These are phyloP conservation scores for Hanleya hanleyi DNA, from an alignment of 2,888 invertebrate genomes.

Conservation along the genomic window DNA sequence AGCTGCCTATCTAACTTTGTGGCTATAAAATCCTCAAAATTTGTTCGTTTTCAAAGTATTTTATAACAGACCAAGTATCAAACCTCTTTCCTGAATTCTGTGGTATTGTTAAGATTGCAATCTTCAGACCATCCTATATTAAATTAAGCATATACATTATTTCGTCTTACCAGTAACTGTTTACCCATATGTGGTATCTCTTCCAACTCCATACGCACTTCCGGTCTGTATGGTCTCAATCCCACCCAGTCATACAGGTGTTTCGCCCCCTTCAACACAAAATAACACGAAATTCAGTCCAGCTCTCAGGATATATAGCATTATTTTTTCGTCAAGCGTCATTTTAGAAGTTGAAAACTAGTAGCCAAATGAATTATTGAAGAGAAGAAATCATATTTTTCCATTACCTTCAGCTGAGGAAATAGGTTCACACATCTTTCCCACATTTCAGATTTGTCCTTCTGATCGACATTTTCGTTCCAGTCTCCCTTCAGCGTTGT, in stretches of 20 bases:
- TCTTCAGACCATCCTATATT: too few species aligned
- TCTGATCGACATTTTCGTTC: conserved; percentile 22
- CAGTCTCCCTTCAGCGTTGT: conserved; percentile 31
- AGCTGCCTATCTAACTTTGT: too few species aligned
- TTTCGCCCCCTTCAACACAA: not conserved
- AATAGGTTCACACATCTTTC: conserved; percentile 18
- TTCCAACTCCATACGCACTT: conserved; percentile 35
- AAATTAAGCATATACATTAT: too few species aligned
- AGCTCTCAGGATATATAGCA: too few species aligned
- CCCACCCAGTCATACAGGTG: conserved; percentile 32
- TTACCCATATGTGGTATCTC: not conserved
- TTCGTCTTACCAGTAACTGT: not conserved
- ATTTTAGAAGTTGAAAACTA: too few species aligned
- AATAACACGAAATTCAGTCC: too few species aligned
- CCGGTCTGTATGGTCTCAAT: conserved; percentile 32
- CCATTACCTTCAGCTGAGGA: conserved; percentile 35
- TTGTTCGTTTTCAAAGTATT: too few species aligned
- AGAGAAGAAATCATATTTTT: not conserved
- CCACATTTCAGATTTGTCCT: conserved; percentile 32
- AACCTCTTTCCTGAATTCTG: too few species aligned
- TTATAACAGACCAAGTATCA: too few species aligned
- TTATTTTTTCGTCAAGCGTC: too few species aligned
- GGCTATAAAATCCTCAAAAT: too few species aligned
- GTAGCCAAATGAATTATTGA: not conserved
- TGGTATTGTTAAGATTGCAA: too few species aligned